These are phyloP conservation scores for Megastigmus dorsalis DNA, from an alignment of 2,888 invertebrate genomes.

Conservation along the genomic window DNA sequence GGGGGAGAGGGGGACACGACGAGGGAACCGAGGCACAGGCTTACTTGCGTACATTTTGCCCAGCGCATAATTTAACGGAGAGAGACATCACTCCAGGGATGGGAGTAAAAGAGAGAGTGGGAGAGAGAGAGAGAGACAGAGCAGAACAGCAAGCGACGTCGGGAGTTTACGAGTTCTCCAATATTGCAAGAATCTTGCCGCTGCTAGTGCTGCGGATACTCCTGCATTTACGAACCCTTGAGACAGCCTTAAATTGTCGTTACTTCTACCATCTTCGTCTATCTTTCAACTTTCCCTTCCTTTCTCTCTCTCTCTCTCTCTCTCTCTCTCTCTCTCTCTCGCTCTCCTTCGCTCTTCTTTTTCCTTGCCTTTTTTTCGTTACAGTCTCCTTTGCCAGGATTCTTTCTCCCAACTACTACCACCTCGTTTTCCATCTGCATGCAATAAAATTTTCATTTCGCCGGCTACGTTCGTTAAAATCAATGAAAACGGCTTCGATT, in stretches of 20 bases:
- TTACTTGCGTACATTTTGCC: slow-evolving; percentile 40
- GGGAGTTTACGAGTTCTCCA: slow-evolving; percentile 61
- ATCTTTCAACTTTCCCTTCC: neutral
- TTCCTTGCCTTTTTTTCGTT: neutral
- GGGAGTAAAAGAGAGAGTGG: too few species aligned
- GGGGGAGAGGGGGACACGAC: too few species aligned
- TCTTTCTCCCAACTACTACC: too few species aligned
- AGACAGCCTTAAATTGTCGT: slow-evolving; percentile 62
- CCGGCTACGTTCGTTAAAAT: slow-evolving; percentile 43
- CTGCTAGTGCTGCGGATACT: slow-evolving; percentile 51
- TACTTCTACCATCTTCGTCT: slow-evolving; percentile 42
- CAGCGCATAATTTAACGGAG: slow-evolving; percentile 51
- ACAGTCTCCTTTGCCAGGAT: neutral
- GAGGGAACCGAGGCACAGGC: too few species aligned
- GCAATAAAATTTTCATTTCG: slow-evolving; percentile 53
- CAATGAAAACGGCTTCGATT: slow-evolving; percentile 37
- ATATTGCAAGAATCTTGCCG: slow-evolving; percentile 63
- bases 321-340: neutral
- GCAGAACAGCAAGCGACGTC: neutral
- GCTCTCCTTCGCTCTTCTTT: neutral
- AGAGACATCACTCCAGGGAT: slow-evolving; percentile 23
- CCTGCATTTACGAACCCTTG: slow-evolving; percentile 61
- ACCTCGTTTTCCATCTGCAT: slow-evolving; percentile 23
- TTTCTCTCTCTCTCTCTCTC: neutral
- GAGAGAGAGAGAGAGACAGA: too few species aligned